Base-by-base conservation (phyloP, 1,140 invertebrate species). In the Brachystomella parvula region DNA sequence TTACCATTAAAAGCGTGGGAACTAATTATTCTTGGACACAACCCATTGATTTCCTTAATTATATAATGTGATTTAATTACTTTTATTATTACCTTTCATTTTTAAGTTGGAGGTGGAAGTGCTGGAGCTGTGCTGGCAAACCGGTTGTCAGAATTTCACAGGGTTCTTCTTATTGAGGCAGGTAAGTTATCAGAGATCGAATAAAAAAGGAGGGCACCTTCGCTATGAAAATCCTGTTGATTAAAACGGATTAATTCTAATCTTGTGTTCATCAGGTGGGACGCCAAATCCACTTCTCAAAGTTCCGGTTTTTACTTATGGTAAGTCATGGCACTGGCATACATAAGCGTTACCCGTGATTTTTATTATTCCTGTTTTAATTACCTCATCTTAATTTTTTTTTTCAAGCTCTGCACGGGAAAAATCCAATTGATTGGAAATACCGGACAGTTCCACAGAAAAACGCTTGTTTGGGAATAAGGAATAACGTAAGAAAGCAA, bases 361-460 rank as follows among this genome's bases (percentile, higher is more conserved):
- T 12, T 19, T 17, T 53, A 24, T 15, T 6, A 53, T 53, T n/a
- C n/a, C n/a, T n/a, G n/a, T n/a, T n/a, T n/a, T n/a, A n/a, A n/a
- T n/a, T n/a, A n/a, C n/a, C n/a, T n/a, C n/a, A n/a, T n/a, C n/a
- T n/a, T n/a, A n/a, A 19, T 53, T 9, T 6, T 17, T 26, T 24
- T 15, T 53, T 53, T 26, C 15, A 12, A 53, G 49, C 24, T 53
- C 63, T 68, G 28, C 64, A 67, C 47, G 63, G 66, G 9, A 28
- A 39, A 6, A 47, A 64, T 56, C 65, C 63, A 19, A 58, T 67
- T 24, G 69, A 71, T 30, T 71, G 76, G 77, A 56, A 81, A 29
- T 73, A 75, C 66, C n/a, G 32, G 12, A 71, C 69, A 30, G 69
- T 67, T 19, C 69, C 69, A 30, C 69, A 67, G 47, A 47, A 30